Evolutionary conservation across 2,797 vertebrate species (phyloP).

Genomic region (Gouania willdenowi): DNA sequence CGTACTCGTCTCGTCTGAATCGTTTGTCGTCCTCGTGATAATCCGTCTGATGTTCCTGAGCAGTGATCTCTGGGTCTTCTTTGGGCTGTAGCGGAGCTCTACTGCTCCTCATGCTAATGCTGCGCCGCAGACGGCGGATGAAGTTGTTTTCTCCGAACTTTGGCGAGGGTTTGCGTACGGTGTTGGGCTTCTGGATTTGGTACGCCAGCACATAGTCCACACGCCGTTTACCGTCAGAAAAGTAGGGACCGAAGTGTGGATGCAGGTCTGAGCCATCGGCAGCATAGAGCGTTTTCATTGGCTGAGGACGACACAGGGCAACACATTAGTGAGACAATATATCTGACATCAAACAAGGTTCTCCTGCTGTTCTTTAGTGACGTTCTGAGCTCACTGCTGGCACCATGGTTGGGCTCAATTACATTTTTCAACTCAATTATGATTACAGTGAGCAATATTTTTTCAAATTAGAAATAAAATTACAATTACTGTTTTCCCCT

Average conservation of each 20-base stretch:
- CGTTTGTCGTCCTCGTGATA: constrained; percentile 87
- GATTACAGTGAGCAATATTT: too few species aligned
- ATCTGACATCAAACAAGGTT: too few species aligned
- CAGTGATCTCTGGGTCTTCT: constrained; percentile 70
- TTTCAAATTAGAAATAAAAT: too few species aligned
- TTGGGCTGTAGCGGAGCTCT: constrained; percentile 63
- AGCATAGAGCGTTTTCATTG: constrained; percentile 75
- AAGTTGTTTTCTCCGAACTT: constrained; percentile 59
- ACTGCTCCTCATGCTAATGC: constrained; percentile 70
- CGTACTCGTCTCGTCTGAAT: constrained; percentile 85
- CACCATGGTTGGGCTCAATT: too few species aligned
- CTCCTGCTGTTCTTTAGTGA: too few species aligned
- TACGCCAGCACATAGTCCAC: constrained; percentile 93
- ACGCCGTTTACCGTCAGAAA: constrained; percentile 83
- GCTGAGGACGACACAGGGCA: constrained; percentile 62
- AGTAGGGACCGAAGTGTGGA: constrained; percentile 77
- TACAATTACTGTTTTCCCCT: too few species aligned
- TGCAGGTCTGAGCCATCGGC: constrained; percentile 54
- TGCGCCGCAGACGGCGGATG: constrained; percentile 52
- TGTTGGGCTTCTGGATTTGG: constrained; percentile 78
- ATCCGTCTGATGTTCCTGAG: constrained; percentile 70
- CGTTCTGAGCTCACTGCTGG: too few species aligned
- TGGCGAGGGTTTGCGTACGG: constrained; percentile 48
- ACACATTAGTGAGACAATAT: too few species aligned
- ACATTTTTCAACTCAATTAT: too few species aligned